Percentiles rank a stretch among this genome's conserved stretches.
phyloP scores from a whole-genome alignment of 1,140 invertebrate genomes.

The Drosophila navojoa region DNA sequence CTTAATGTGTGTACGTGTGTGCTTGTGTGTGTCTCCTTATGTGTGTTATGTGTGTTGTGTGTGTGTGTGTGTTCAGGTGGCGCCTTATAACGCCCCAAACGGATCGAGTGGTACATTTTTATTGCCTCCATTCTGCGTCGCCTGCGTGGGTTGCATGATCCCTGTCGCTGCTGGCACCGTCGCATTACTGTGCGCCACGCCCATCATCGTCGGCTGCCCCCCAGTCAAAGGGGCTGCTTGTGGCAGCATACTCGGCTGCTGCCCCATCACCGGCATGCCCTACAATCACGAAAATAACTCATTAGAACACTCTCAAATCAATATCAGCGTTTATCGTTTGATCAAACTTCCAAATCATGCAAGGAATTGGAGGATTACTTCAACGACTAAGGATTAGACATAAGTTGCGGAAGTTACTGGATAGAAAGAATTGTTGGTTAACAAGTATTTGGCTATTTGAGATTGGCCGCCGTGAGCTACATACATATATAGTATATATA shows the following conservation, averaged over 20 bases:
- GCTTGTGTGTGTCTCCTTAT: constrained; percentile 24
- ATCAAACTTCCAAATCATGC: constrained; percentile 53
- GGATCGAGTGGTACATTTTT: constrained; percentile 81
- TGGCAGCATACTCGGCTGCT: constrained; percentile 69
- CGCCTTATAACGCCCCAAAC: constrained; percentile 83
- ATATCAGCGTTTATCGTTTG: neutral
- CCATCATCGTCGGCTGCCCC: constrained; percentile 82
- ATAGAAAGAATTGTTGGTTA: constrained; percentile 2
- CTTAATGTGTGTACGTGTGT: constrained; percentile 48
- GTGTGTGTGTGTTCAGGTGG: constrained; percentile 33
- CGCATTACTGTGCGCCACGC: constrained; percentile 76
- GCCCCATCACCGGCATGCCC: constrained; percentile 83
- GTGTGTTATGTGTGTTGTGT: constrained; percentile 35
- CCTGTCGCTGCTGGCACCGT: constrained; percentile 42
- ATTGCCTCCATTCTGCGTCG: constrained; percentile 76
- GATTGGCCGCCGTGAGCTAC: constrained; percentile 35
- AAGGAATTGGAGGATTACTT: constrained; percentile 38
- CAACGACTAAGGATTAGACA: constrained; percentile 50
- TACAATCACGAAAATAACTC: constrained; percentile 51
- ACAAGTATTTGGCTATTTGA: constrained; percentile 31
- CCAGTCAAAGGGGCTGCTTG: constrained; percentile 83
- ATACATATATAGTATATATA: constrained; percentile 10
- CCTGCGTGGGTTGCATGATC: constrained; percentile 75
- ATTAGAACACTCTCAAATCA: constrained; percentile 31
- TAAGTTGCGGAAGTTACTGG: neutral